A percentile compares a stretch with the other conserved stretches of the same genome.
Conservation (phyloP, 23 tunicate genomes). For the Corella eumyota region DNA sequence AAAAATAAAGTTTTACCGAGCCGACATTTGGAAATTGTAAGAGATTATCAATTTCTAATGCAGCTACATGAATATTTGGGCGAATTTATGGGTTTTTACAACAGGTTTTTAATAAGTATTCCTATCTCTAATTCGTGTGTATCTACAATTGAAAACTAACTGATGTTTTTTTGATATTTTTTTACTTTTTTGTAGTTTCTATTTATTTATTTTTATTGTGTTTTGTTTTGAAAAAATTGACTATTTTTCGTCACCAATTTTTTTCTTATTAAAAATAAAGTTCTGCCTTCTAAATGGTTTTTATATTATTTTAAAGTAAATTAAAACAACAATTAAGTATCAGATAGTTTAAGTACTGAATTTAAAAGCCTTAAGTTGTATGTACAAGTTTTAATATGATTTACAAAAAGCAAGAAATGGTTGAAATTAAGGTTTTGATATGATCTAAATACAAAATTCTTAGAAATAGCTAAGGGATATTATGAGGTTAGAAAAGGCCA, state of each 20-base stretch:
- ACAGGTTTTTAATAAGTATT: constrained; percentile 5
- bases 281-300: no score
- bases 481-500: no score
- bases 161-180: neutral
- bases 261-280: neutral
- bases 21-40: constrained; percentile 13
- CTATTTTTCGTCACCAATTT: neutral
- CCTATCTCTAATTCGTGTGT: neutral
- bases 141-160: neutral
- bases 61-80: constrained; percentile 25
- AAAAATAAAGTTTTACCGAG: constrained; percentile 9
- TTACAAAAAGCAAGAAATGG: no score
- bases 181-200: neutral
- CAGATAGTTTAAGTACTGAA: no score
- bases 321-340: no score
- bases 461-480: no score
- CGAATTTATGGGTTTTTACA: constrained; percentile 9
- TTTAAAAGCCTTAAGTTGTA: no score
- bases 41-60: constrained; percentile 41
- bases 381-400: no score
- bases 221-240: neutral
- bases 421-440: no score
- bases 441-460: no score
- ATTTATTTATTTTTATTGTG: neutral
- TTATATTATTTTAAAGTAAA: no score